Percentiles rank a stretch among this genome's conserved stretches.
Evolutionary conservation across 2,888 invertebrate species (phyloP).

Genomic region (Philonicus albiceps): DNA sequence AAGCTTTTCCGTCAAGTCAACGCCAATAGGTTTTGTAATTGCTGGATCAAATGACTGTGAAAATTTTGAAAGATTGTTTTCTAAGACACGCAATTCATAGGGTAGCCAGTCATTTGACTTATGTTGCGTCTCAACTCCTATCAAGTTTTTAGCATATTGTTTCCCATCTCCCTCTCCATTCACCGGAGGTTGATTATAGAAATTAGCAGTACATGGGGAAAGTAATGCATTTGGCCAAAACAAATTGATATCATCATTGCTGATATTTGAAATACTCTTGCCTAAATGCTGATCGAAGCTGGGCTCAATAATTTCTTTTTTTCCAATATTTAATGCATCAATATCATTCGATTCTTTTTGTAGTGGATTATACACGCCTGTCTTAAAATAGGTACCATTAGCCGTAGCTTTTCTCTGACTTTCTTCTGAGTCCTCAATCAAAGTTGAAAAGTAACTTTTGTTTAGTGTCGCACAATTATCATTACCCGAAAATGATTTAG

Average conservation of each 20-base stretch:
- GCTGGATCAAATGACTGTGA: conserved; percentile 53
- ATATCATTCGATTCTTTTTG: conserved; percentile 52
- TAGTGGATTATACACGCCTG: conserved; percentile 61
- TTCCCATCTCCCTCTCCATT: conserved; percentile 49
- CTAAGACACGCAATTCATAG: conserved; percentile 53
- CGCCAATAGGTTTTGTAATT: conserved; percentile 51
- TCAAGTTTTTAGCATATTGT: background rate
- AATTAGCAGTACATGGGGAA: background rate
- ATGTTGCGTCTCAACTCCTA: conserved; percentile 2
- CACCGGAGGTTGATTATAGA: conserved; percentile 10
- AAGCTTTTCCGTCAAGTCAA: conserved; percentile 55
- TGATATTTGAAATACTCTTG: background rate
- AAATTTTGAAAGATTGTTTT: conserved; percentile 53
- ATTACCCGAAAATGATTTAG: conserved; percentile 46
- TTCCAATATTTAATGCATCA: conserved; percentile 13
- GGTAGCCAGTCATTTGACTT: conserved; percentile 49
- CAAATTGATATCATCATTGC: conserved; percentile 3
- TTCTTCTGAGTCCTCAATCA: conserved; percentile 60
- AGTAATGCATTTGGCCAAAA: conserved; percentile 27
- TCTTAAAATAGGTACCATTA: conserved; percentile 61
- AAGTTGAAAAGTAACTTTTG: conserved; percentile 57
- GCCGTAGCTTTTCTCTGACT: conserved; percentile 56
- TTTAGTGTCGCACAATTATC: background rate
- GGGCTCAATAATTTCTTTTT: conserved; percentile 38
- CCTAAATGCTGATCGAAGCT: background rate